These are phyloP conservation scores for Ambastaia sidthimunki DNA, from an alignment of 2,797 vertebrate genomes.

Conservation along the genomic window DNA sequence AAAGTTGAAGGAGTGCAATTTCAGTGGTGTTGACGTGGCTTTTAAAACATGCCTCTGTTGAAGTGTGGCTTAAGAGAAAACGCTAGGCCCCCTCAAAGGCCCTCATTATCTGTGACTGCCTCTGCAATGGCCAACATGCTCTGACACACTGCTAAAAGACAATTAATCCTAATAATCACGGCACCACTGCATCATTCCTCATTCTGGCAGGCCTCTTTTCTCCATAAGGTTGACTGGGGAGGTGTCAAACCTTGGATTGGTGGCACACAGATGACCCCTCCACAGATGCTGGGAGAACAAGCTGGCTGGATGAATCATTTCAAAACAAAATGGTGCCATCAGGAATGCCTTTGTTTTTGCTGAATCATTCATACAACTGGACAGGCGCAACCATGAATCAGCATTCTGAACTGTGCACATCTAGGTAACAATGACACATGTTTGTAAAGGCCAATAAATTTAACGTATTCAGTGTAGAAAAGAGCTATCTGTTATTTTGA, in stretches of 20 bases:
- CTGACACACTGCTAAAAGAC: slow-evolving; percentile 92
- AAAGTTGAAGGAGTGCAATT: slow-evolving; percentile 68
- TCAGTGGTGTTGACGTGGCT: slow-evolving; percentile 71
- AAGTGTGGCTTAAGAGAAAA: slow-evolving; percentile 79
- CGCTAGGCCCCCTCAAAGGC: slow-evolving; percentile 82
- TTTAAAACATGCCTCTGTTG: slow-evolving; percentile 79
- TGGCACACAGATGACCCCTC: slow-evolving; percentile 78
- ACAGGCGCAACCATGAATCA: slow-evolving; percentile 7
- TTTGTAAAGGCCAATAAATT: slow-evolving; percentile 37
- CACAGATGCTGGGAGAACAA: slow-evolving; percentile 77
- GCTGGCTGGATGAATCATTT: slow-evolving; percentile 44
- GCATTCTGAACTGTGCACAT: slow-evolving; percentile 14
- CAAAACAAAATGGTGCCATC: slow-evolving; percentile 21
- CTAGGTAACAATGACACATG: neutral
- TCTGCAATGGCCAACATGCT: slow-evolving; percentile 90
- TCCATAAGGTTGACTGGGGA: slow-evolving; percentile 89
- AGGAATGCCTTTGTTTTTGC: slow-evolving; percentile 1
- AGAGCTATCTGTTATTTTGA: slow-evolving; percentile 20
- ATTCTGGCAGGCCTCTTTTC: slow-evolving; percentile 96
- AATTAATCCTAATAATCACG: slow-evolving; percentile 99
- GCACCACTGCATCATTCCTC: slow-evolving; percentile 91
- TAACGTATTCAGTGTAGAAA: slow-evolving; percentile 14
- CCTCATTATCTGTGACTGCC: slow-evolving; percentile 88
- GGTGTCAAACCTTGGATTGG: slow-evolving; percentile 77
- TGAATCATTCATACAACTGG: slow-evolving; percentile 35